Evolutionary conservation across 2,113 vertebrate species (phyloP).

Genomic region (Oreochromis aureus): DNA sequence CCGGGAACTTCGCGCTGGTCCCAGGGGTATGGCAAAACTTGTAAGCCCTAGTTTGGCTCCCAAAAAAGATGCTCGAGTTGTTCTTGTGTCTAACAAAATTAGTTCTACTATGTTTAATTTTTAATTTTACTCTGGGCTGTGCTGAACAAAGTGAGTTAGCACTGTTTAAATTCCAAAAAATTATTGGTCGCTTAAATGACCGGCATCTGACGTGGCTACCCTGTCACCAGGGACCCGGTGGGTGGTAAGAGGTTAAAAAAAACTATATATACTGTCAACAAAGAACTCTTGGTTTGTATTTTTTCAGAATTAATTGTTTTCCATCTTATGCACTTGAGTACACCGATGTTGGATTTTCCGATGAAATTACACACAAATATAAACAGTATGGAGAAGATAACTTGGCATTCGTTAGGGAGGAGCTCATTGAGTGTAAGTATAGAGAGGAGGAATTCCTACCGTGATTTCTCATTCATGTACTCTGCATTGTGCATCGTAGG

Average conservation of each 20-base stretch:
- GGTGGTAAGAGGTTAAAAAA: not conserved
- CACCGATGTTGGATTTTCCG: not conserved
- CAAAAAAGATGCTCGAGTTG: not conserved
- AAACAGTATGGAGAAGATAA: not conserved
- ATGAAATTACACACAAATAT: not conserved
- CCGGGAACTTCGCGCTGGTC: accelerated
- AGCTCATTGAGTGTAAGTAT: not conserved
- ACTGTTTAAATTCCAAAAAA: not conserved
- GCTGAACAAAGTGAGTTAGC: not conserved
- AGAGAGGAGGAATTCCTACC: not conserved
- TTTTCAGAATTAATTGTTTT: not conserved
- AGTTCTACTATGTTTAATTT: not conserved
- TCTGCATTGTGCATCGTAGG: not conserved
- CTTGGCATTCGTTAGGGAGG: not conserved
- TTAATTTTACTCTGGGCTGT: not conserved
- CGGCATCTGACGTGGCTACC: not conserved
- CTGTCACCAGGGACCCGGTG: not conserved
- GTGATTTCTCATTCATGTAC: not conserved
- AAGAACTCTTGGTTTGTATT: not conserved
- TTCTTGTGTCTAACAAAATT: not conserved
- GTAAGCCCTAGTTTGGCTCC: accelerated
- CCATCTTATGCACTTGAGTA: not conserved
- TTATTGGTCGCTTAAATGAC: not conserved
- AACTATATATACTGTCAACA: not conserved
- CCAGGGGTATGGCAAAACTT: too few relatives aligned